Base-by-base conservation (phyloP, 1,140 invertebrate species). In the Sycophila sp. region DNA sequence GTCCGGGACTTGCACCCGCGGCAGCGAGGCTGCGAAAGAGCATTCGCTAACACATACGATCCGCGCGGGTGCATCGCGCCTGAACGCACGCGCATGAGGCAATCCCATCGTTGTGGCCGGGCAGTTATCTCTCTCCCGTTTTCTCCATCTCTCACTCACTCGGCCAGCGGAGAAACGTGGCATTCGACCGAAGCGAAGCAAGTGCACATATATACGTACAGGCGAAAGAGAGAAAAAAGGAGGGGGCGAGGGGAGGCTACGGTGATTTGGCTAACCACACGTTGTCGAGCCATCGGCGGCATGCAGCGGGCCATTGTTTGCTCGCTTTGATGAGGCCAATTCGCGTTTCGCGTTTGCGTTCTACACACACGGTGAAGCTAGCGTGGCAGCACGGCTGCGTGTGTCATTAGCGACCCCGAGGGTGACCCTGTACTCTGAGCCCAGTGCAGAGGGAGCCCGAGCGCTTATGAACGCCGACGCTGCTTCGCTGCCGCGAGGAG, bases 281-380 rank as follows among this genome's bases (percentile, higher is more conserved):
- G 83, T 85, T 86, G 81, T 85, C 81, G 81, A 81, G 78, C 77
- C 77, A 80, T 84, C 81, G 77, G 80, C 76, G 79, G 80, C 82
- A 84, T 83, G 80, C 84, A 83, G 76, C 79, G 76, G 79, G n/a
- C n/a, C 82, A 84, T 85, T 85, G 81, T 85, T 85, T 85, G 83
- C 79, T 85, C 79, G 82, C 83, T 85, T 86, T 85, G 84, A 86
- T 85, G 84, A 85, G 82, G 83, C 83, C 83, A 86, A 85, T 86
- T 84, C 84, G 79, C 81, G 78, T 81, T 86, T 84, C 84, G 79
- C 81, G 78, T 81, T 77, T 72, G 69, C 73, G 75, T 74, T 73
- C 69, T 70, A 63, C 55, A 8, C 45, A 24, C 24, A 51, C 42
- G 32, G 17, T 47, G n/a, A n/a, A n/a, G n/a, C n/a, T 22, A 8